Base-by-base conservation (phyloP, 2,888 invertebrate species). In the Trachelus tabidus region DNA sequence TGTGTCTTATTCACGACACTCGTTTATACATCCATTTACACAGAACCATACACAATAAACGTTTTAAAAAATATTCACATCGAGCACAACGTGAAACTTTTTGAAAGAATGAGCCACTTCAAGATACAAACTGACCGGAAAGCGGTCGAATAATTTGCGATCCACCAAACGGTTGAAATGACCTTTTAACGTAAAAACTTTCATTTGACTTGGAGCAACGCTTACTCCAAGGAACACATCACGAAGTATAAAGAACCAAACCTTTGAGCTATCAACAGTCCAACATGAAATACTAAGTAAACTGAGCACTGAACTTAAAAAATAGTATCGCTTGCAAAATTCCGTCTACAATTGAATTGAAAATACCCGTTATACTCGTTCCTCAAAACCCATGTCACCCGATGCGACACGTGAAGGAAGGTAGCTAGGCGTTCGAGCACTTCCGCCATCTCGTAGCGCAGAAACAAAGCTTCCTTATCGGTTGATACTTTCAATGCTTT, bases 311-410 rank as follows among this genome's bases (percentile, higher is more conserved):
- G 33, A 33, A 33, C 31, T 34, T 34, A 33, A 34, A 71, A 71
- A 71, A 31, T 71, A 3, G 15, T 71, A 71, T 71, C 11, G 30
- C 71, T 71, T 34, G 56, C 23, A 68, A 76, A 79, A 68, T 76
- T 40, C 69, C 74, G 56, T 31, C 35, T 73, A 73, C 68, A 34
- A 74, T 77, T 73, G 75, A 78, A 76, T 81, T 81, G 79, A 81
- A 81, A 83, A 83, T 82, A 81, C 81, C 83, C 83, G 83, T 83
- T 83, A 81, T 37, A 31, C 76, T 78, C 68, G 77, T 79, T 33
- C 15, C 37, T 79, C 68, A 68, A 76, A 68, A 82, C 75, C 82
- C 82, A 74, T 73, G 82, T 56, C 79, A 81, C 77, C 71, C 79
- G 78, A 80, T 77, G 78, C 73, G 68, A 76, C 69, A 69, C 77